Base-by-base conservation (phyloP, 2,888 invertebrate species). In the Papilio protenor region DNA sequence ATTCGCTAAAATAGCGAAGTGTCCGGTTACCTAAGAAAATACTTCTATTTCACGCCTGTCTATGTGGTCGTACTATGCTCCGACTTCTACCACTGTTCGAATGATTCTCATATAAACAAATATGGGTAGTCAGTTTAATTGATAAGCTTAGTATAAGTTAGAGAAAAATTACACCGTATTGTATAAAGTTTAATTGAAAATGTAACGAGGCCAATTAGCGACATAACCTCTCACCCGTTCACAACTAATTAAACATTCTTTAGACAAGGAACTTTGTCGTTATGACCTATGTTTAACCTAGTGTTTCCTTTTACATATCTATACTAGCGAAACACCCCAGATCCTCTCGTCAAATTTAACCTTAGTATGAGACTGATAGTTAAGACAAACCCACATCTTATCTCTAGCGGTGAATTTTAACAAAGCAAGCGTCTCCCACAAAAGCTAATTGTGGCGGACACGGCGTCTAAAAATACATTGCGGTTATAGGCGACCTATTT, bases 401-500 rank as follows among this genome's bases (percentile, higher is more conserved):
- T 55, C 8, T 59, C n/a, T 55, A 55, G n/a, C 18, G n/a, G 52
- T 49, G 12, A 55, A 18, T 57, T 40, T 73, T 57, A 57, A 73
- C 12, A 57, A 73, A 71, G 23, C 61, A 45, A 57, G 27, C 21
- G 18, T 69, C 64, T 76, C 21, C 55, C 18, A 33, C 55, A 77
- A 47, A 66, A 33, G 59, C 49, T 74, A 71, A 75, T 75, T 75
- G 61, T 61, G 23, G 74, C 49, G n/a, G 21, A 71, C 49, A 45
- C 18, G 21, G 57, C 69, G 57, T 16, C 55, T 11, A 78, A 78
- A 75, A 75, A 78, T 75, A 78, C 27, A 21, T 33, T 16, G 52
- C 33, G 23, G 45, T 71, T 59, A 80, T 79, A 80, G 77, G 74
- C 72, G 79, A 80, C 79, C 83, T 83, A 84, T 84, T 82, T 83